phyloP scores from a whole-genome alignment of 2,888 invertebrate species.

The Acleris laterana region DNA sequence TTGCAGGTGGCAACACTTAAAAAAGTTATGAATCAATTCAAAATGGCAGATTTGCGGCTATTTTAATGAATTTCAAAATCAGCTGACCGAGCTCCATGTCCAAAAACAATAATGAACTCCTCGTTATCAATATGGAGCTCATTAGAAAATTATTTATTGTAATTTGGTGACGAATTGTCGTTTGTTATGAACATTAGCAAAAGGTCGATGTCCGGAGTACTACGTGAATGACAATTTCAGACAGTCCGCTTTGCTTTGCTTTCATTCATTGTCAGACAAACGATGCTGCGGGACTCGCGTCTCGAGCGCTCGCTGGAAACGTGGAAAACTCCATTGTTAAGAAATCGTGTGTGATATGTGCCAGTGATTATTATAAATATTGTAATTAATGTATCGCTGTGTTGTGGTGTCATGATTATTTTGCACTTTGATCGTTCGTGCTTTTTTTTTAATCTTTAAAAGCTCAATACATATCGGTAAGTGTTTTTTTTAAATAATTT shows the following conservation, averaged over 20 bases:
- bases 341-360: slow-evolving; percentile 32
- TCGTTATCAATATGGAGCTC: background rate
- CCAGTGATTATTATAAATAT: slow-evolving; percentile 29
- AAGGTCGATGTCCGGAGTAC: slow-evolving; percentile 34
- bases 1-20: slow-evolving; percentile 16
- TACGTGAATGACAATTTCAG: slow-evolving; percentile 34
- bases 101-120: slow-evolving; percentile 10
- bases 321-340: slow-evolving; percentile 34
- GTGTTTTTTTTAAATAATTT: slow-evolving; percentile 19
- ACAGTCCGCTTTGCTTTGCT: slow-evolving; percentile 27
- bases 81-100: slow-evolving; percentile 26
- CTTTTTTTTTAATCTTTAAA: slow-evolving; percentile 27
- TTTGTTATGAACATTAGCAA: slow-evolving; percentile 30
- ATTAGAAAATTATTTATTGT: background rate
- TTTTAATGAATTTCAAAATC: slow-evolving; percentile 36
- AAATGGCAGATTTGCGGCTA: slow-evolving; percentile 38
- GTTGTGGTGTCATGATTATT: slow-evolving; percentile 32
- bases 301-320: slow-evolving; percentile 21
- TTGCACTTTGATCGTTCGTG: slow-evolving; percentile 36
- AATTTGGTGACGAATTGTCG: slow-evolving; percentile 14
- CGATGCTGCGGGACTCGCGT: slow-evolving; percentile 20
- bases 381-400: slow-evolving; percentile 14
- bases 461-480: slow-evolving; percentile 37
- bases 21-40: slow-evolving; percentile 35
- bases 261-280: slow-evolving; percentile 36